These are phyloP conservation scores for Muntiacus muntjak DNA, from an alignment of 2,113 vertebrate genomes.

Conservation along the genomic window DNA sequence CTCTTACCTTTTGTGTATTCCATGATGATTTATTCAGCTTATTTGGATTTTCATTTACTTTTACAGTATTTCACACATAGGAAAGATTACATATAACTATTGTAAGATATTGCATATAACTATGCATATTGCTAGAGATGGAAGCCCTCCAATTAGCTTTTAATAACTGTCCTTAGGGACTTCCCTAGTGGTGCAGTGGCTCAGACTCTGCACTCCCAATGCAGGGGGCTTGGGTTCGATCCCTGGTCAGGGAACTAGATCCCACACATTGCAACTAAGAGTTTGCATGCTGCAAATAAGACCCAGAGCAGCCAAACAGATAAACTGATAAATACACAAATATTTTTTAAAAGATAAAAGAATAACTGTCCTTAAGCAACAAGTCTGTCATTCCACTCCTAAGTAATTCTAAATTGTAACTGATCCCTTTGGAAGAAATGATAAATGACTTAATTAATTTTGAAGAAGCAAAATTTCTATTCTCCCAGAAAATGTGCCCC, in stretches of 20 bases:
- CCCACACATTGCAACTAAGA: not conserved
- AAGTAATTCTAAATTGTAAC: not conserved
- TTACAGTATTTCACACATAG: not conserved
- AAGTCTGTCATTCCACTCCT: not conserved
- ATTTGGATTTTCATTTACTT: not conserved
- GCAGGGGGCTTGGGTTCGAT: not conserved
- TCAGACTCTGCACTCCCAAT: not conserved
- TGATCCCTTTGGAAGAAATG: conserved; percentile 21
- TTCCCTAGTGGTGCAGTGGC: not conserved
- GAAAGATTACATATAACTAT: not conserved
- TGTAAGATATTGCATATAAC: not conserved
- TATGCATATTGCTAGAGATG: not conserved
- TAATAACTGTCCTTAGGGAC: not conserved
- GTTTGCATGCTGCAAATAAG: not conserved
- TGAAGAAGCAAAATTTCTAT: conserved; percentile 17
- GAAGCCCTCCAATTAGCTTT: conserved; percentile 19
- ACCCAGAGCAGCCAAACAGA: not conserved
- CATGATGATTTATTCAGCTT: not conserved
- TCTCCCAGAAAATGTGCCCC: not conserved
- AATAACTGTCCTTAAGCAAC: not conserved
- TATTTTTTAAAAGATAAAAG: not conserved
- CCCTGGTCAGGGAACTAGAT: not conserved
- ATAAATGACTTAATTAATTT: conserved; percentile 41
- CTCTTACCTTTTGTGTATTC: not conserved
- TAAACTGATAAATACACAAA: not conserved